These are phyloP conservation scores for Argyra leucocephala DNA, from an alignment of 2,888 invertebrate species.

Conservation along the genomic window DNA sequence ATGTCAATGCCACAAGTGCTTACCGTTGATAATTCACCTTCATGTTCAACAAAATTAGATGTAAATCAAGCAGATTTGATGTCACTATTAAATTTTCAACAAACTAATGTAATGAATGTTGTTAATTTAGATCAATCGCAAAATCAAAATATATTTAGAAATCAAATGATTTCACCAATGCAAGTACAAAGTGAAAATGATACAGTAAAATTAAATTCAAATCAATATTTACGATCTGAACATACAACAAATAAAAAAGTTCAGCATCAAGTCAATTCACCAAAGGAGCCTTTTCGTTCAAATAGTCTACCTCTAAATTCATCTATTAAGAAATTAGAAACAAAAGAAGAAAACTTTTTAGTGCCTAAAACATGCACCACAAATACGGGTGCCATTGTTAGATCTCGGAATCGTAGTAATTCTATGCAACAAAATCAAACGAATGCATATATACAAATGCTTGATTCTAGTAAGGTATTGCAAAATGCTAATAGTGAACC, in stretches of 20 bases:
- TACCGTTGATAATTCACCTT: background rate
- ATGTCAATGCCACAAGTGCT: background rate
- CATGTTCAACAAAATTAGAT: background rate
- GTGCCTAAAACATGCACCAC: slow-evolving; percentile 36
- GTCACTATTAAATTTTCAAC: background rate
- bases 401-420: slow-evolving; percentile 23
- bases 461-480: slow-evolving; percentile 49
- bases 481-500: slow-evolving; percentile 69
- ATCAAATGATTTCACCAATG: background rate
- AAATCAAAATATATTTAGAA: background rate
- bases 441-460: background rate
- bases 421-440: slow-evolving; percentile 24
- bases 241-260: slow-evolving; percentile 13
- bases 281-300: slow-evolving; percentile 51
- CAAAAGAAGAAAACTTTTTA: slow-evolving; percentile 36
- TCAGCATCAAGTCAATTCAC: slow-evolving; percentile 27
- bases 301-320: slow-evolving; percentile 54
- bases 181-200: slow-evolving; percentile 6
- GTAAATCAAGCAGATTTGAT: background rate
- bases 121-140: background rate
- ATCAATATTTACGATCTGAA: background rate
- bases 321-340: slow-evolving; percentile 42
- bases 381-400: slow-evolving; percentile 16
- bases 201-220: background rate
- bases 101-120: background rate